phyloP scores from a whole-genome alignment of 2,797 vertebrate genomes.

The Astyanax mexicanus region DNA sequence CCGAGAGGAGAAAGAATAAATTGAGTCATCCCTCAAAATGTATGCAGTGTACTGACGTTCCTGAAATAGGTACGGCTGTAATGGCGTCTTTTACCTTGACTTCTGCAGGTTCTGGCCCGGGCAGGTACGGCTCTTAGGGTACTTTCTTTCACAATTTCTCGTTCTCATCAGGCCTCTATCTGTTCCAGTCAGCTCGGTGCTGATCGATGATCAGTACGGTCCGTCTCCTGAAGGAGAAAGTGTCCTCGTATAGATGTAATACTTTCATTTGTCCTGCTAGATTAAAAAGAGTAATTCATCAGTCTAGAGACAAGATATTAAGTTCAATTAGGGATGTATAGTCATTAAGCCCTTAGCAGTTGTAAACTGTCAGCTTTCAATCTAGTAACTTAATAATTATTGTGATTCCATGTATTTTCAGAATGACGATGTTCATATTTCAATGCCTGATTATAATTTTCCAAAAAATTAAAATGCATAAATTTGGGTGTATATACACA shows the following conservation, averaged over 20 bases:
- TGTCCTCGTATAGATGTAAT: not conserved
- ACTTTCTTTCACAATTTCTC: constrained; percentile 47
- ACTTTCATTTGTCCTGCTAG: not conserved
- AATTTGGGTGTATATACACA: too few species aligned
- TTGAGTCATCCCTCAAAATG: constrained; percentile 62
- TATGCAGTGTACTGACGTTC: constrained; percentile 52
- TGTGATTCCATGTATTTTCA: too few species aligned
- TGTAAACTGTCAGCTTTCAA: too few species aligned
- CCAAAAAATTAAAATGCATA: too few species aligned
- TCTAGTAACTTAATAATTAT: too few species aligned
- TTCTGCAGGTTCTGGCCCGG: constrained; percentile 44
- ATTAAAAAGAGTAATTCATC: too few species aligned
- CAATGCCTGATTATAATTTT: too few species aligned
- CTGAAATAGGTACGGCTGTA: constrained; percentile 58
- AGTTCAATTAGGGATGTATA: too few species aligned
- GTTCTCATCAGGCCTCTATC: constrained; percentile 44
- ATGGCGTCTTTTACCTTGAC: constrained; percentile 64
- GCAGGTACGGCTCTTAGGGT: constrained; percentile 36
- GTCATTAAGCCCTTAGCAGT: too few species aligned
- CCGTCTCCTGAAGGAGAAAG: constrained; percentile 12
- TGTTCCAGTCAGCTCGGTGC: constrained; percentile 30
- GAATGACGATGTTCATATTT: too few species aligned
- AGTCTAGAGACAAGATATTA: too few species aligned
- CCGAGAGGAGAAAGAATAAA: constrained; percentile 43
- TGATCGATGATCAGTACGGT: constrained; percentile 42